These are phyloP conservation scores for Exocentrus adspersus DNA, from an alignment of 2,888 invertebrate species.

Conservation along the genomic window DNA sequence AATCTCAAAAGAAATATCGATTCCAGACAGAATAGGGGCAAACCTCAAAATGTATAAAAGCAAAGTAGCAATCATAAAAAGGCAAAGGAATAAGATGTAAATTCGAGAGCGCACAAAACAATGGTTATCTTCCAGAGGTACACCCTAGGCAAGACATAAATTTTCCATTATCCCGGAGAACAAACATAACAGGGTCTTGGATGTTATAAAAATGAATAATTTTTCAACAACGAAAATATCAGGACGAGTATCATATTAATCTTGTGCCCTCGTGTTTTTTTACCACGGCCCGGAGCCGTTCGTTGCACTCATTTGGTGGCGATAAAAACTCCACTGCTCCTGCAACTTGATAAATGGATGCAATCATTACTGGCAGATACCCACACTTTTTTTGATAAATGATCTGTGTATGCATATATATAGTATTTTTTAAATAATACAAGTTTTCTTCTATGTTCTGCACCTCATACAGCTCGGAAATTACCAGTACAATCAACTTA, in stretches of 20 bases:
- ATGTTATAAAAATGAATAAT: slow-evolving; percentile 26
- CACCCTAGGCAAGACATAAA: slow-evolving; percentile 26
- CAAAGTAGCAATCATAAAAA: neutral
- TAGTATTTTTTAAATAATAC: neutral
- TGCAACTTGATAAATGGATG: slow-evolving; percentile 21
- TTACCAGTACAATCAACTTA: no score
- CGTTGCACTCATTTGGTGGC: slow-evolving; percentile 22
- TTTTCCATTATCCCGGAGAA: slow-evolving; percentile 21
- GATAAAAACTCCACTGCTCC: slow-evolving; percentile 27
- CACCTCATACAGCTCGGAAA: no score
- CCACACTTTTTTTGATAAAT: slow-evolving; percentile 24
- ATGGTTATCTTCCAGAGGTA: slow-evolving; percentile 18
- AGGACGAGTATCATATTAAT: slow-evolving; percentile 22
- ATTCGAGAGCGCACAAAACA: slow-evolving; percentile 19
- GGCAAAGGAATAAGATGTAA: slow-evolving; percentile 10
- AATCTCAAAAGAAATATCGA: no score
- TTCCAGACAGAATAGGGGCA: no score
- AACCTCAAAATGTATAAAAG: no score
- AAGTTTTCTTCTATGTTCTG: neutral
- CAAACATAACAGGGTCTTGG: slow-evolving; percentile 15
- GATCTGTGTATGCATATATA: slow-evolving; percentile 23
- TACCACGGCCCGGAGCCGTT: slow-evolving; percentile 2
- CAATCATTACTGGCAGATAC: slow-evolving; percentile 29
- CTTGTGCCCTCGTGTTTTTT: slow-evolving; percentile 22
- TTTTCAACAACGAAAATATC: slow-evolving; percentile 27